Base-by-base conservation (phyloP, 1,140 invertebrate genomes). In the Holcopasites calliopsidis region DNA sequence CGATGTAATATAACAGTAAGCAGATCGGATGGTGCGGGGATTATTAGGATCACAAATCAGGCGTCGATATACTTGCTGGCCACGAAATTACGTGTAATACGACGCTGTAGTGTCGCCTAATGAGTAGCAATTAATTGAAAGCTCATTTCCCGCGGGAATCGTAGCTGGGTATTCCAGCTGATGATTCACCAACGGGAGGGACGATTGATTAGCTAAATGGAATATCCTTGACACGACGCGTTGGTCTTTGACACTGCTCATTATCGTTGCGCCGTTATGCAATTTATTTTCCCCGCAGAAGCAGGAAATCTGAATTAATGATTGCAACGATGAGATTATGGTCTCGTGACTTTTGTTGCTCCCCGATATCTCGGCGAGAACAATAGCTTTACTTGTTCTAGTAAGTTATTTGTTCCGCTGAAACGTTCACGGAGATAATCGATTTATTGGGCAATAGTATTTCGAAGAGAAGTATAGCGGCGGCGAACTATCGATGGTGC, bases 1-100 rank as follows among this genome's bases (percentile, higher is more conserved):
- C 42, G 61, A 3, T 49, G 42, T 49, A 64, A 64, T 64, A 33
- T 33, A 49, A 11, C 42, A 31, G 28, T 44, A 33, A 64, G 33
- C 28, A n/a, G 18, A 16, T 3, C 42, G 42, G 61, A 64, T 47
- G 61, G 47, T 47, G 42, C 33, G 49, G 49, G 61, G 61, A 49
- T 64, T 64, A 64, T 64, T 64, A 64, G 42, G 42, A 33, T 64
- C 61, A 64, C 61, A 64, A 64, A 64, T 64, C 61, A 64, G 10
- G 10, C 47, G 42, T 49, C 42, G 26, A 64, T 64, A 49, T n/a
- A 11, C 60, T 44, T n/a, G 18, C 40, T 28, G 11, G 16, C 8
- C 28, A 40, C 26, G 26, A 54, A 47, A 23, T 31, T n/a, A 8
- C 28, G n/a, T 49, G 61, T 64, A 64, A 49, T 49, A 64, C 18